Evolutionary conservation across 2,888 invertebrate species (phyloP).

Genomic region (Orthosia incerta): DNA sequence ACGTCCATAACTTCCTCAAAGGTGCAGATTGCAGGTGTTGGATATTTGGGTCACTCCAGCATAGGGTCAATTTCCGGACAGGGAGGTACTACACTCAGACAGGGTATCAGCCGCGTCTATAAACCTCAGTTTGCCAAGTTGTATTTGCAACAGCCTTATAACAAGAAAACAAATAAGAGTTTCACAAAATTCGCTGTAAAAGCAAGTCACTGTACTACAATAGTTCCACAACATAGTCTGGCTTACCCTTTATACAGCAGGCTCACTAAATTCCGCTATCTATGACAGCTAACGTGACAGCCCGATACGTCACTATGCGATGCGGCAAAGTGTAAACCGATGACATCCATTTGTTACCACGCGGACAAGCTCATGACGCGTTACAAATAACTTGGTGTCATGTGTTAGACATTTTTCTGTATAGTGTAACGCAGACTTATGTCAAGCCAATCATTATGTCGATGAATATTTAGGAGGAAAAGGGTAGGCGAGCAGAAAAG

Average conservation of each 20-base stretch:
- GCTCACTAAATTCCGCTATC: slow-evolving; percentile 60
- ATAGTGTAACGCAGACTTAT: slow-evolving; percentile 9
- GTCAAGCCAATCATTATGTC: slow-evolving; percentile 19
- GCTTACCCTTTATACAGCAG: slow-evolving; percentile 24
- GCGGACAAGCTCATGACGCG: slow-evolving; percentile 60
- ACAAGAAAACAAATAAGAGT: not conserved
- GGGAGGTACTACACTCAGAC: not conserved
- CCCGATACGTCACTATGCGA: slow-evolving; percentile 53
- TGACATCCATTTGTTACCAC: slow-evolving; percentile 64
- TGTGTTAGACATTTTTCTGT: slow-evolving; percentile 50
- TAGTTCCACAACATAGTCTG: slow-evolving; percentile 4
- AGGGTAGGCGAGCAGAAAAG: too few relatives aligned
- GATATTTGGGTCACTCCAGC: too few relatives aligned
- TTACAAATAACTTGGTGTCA: slow-evolving; percentile 62
- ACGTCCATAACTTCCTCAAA: too few relatives aligned
- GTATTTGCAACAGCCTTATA: not conserved
- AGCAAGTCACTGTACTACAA: slow-evolving; percentile 38
- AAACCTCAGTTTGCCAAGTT: not conserved
- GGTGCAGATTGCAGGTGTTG: not conserved
- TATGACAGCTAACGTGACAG: slow-evolving; percentile 60
- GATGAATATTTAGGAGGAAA: slow-evolving; percentile 15
- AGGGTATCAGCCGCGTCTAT: not conserved
- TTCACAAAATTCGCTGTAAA: not conserved
- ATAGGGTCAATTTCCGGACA: too few relatives aligned
- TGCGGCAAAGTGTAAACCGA: slow-evolving; percentile 63